These are phyloP conservation scores for Phyto melanocephala DNA, from an alignment of 2,888 invertebrate species.

Conservation along the genomic window DNA sequence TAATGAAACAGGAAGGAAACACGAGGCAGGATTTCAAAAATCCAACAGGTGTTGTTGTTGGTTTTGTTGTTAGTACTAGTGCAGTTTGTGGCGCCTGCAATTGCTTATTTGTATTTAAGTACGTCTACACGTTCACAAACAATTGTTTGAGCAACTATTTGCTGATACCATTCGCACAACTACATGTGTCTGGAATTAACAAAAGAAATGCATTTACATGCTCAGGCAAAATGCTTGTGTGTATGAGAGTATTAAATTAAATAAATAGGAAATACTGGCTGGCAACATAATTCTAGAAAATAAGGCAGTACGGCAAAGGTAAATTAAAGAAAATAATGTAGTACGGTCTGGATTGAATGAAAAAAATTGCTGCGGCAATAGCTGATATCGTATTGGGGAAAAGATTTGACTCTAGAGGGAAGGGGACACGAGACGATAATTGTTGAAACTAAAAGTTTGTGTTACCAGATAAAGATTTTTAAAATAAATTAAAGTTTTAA, in stretches of 20 bases:
- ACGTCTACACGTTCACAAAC: neutral
- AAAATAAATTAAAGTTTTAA: no score
- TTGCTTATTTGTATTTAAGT: neutral
- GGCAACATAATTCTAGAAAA: no score
- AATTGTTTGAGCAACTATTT: neutral
- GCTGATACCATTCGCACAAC: neutral
- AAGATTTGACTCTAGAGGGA: no score
- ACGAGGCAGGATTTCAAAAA: conserved; percentile 28
- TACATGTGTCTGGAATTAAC: neutral
- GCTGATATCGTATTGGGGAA: no score
- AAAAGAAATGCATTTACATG: neutral
- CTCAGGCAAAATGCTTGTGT: neutral
- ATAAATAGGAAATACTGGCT: neutral
- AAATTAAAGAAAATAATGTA: no score
- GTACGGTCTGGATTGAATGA: no score
- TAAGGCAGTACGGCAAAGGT: no score
- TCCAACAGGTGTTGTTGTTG: conserved; percentile 28
- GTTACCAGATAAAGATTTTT: no score
- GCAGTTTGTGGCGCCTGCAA: neutral
- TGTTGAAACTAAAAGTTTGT: no score
- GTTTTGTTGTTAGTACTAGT: neutral
- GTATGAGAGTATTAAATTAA: neutral
- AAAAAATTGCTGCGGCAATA: no score
- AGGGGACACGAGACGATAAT: no score
- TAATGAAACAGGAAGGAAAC: conserved; percentile 28